Percentiles rank a stretch among this genome's conserved stretches.
Evolutionary conservation across 2,113 vertebrate species (phyloP).

Genomic region (Thalassoma bifasciatum): DNA sequence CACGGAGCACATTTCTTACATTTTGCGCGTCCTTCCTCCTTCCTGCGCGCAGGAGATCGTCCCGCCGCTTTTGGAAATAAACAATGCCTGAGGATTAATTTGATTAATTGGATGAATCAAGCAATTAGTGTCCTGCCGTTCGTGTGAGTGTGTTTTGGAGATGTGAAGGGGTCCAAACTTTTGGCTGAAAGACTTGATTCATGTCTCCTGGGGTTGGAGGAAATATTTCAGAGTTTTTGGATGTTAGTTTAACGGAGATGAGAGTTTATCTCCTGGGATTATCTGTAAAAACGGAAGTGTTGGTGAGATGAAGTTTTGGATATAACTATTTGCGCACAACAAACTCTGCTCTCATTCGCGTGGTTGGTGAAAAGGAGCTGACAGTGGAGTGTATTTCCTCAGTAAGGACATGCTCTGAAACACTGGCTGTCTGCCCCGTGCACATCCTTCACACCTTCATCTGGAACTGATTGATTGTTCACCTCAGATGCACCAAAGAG

Average conservation of each 20-base stretch:
- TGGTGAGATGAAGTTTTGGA: constrained; percentile 45
- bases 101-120: constrained; percentile 7
- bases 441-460: constrained; percentile 15
- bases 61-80: background rate
- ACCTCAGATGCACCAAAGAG: constrained; percentile 61
- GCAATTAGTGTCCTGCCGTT: background rate
- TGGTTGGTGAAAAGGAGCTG: background rate
- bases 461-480: constrained; percentile 53
- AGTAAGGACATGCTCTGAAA: constrained; percentile 45
- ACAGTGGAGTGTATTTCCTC: constrained; percentile 8
- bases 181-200: background rate
- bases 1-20: background rate
- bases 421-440: constrained; percentile 14
- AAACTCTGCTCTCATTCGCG: background rate
- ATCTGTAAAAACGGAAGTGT: constrained; percentile 22
- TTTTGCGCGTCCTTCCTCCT: background rate
- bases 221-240: background rate
- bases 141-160: background rate
- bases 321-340: constrained; percentile 29
- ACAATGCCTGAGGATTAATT: constrained; percentile 10
- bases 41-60: constrained; percentile 6
- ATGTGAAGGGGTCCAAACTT: constrained; percentile 35
- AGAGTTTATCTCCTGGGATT: constrained; percentile 10
- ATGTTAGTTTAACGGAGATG: constrained; percentile 18
- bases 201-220: background rate